Conservation (phyloP, 1,140 invertebrate genomes). For the Rhagoletis zephyria region DNA sequence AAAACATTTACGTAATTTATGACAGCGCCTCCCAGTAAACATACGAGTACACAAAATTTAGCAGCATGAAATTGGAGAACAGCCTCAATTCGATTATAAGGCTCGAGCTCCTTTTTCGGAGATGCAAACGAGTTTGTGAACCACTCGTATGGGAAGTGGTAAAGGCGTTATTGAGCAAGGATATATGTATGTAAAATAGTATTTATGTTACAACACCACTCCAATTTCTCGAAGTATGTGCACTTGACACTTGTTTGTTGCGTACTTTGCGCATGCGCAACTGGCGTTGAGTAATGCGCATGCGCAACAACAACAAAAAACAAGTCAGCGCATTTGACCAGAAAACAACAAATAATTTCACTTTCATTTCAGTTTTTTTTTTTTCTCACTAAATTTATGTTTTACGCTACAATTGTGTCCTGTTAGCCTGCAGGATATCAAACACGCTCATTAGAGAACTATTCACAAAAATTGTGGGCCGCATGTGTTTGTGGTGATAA, state of each 20-base stretch:
- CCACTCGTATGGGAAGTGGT: neutral
- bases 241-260: conserved; percentile 16
- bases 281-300: conserved; percentile 36
- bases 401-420: conserved; percentile 39
- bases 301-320: neutral
- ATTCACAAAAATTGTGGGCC: conserved; percentile 64
- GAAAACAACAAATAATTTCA: conserved; percentile 17
- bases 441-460: conserved; percentile 7
- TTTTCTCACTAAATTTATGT: neutral
- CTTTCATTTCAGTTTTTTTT: conserved; percentile 9
- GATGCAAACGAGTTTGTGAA: neutral
- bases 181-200: no score
- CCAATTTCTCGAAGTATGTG: conserved; percentile 37
- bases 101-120: neutral
- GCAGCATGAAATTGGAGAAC: conserved; percentile 35
- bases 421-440: conserved; percentile 3
- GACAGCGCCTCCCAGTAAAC: conserved; percentile 45
- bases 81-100: neutral
- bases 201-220: conserved; percentile 24
- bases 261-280: neutral
- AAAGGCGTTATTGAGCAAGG: neutral
- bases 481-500: conserved; percentile 72
- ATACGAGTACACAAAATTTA: neutral
- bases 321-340: neutral
- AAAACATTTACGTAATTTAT: conserved; percentile 51